Base-by-base conservation (phyloP, 53 echinoderm and acorn worm species). In the Patiria pectinifera region DNA sequence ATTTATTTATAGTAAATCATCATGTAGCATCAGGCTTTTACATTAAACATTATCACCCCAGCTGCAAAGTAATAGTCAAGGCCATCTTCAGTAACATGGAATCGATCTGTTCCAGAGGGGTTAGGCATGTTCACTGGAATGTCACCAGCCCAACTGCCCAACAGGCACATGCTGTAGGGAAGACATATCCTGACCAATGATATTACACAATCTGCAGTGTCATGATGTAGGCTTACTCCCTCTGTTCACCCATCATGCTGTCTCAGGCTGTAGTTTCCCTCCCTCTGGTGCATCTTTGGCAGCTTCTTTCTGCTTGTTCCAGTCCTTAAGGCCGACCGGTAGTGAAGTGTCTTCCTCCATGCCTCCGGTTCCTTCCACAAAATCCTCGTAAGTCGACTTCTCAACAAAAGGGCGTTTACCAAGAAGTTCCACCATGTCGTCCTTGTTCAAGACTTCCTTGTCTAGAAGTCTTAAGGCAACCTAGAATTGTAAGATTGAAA, bases 331-430 rank as follows among this genome's bases (percentile, higher is more conserved):
- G 26, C 99, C 99, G 47, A 94, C 78, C 0, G 99, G 99, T 43
- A 99, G 87, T 22, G 93, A 92, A 3, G 99, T 99, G 85, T 99
- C 99, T 83, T 99, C 99, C 21, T 99, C 99, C 26, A 99, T 81
- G 74, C 99, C 93, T 11, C 99, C 99, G 2, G 99, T 99, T 46
- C 99, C 99, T 91, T 99, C 99, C n/a, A 99, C 99, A 91, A 99
- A 99, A 72, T 99, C 97, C 91, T 97, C 99, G 18, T 99, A 99
- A 4, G 99, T 99, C 3, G 99, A 97, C 85, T 96, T 99, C 92
- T 99, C 99, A 12, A 91, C 94, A 87, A 99, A 99, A 13, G 99
- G 99, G 69, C 99, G 69, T 21, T 93, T 89, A 1, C 99, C 99
- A 24, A 99, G 93, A 18, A 99, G 94, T 58, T 99, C 97, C 48